Evolutionary conservation across 2,113 vertebrate species (phyloP), one percentile per base, ranked within the genome.

Genomic region (Astur gentilis): DNA sequence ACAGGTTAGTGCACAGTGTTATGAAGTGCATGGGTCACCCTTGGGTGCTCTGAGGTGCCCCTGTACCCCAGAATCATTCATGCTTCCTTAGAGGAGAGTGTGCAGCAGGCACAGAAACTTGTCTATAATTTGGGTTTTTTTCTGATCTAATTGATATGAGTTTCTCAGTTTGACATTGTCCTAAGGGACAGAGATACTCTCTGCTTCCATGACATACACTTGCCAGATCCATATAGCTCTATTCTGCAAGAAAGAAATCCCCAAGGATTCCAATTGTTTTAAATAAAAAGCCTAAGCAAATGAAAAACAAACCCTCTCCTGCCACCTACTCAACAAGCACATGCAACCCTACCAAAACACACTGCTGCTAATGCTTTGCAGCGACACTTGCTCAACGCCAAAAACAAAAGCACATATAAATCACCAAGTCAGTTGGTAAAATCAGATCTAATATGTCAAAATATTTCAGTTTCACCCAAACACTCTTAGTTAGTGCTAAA

Each of bases 401-500:
- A 96, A 88, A 96, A 83, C 76, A 75, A 83, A 87, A 80, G 58
- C 87, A 91, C 23, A 2, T 73, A 7, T 7, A 89, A 96, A 87
- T 84, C 91, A 92, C 77, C 19, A 65, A 93, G 87, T 65, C 87
- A 83, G 50, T 72, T 89, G 77, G 55, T 85, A 96, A 94, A 93
- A 89, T 81, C 90, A 87, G 57, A 84, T 76, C 19, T 82, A 85
- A 34, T 42, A 91, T 57, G 88, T 94, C 96, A 97, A 97, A 95
- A 93, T 95, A 95, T 90, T 94, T 95, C 91, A 70, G 23, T 58
- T 94, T 93, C 95, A 96, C 85, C 77, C 73, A 90, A 96, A 93
- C 82, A 94, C 38, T 90, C 77, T 78, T 73, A 87, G 54, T 89
- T 96, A 91, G 75, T 67, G 82, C 70, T 96, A 94, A 92, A 92